Conservation (phyloP, 2,888 invertebrate genomes). For the Heliconius cydno region DNA sequence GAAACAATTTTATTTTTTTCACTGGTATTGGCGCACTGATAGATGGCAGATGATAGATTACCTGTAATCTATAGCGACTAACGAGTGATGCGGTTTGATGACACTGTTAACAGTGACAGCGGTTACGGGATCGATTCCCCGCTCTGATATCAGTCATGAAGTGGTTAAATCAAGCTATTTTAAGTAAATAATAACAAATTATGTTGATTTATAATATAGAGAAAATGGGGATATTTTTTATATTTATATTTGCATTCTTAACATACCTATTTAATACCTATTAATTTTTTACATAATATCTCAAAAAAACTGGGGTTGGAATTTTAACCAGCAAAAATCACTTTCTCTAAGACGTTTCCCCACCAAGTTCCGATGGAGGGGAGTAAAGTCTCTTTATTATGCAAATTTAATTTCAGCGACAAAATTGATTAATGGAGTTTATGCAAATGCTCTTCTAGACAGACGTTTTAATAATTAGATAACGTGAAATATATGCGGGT, state of each 20-base stretch:
- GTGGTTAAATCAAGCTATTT: not conserved
- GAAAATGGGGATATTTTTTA: too few relatives aligned
- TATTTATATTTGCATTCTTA: not conserved
- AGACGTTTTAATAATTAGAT: constrained; percentile 13
- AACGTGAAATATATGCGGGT: constrained; percentile 15
- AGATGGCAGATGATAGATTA: not conserved
- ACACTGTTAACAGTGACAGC: not conserved
- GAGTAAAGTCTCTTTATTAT: not conserved
- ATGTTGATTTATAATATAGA: not conserved
- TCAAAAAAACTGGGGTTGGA: too few relatives aligned
- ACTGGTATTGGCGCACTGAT: not conserved
- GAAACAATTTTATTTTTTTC: not conserved
- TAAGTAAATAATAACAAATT: not conserved
- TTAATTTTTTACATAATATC: too few relatives aligned
- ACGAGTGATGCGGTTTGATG: not conserved
- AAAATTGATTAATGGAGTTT: constrained; percentile 17
- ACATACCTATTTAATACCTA: too few relatives aligned
- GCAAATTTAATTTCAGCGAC: constrained; percentile 10
- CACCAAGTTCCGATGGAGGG: not conserved
- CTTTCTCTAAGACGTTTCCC: not conserved
- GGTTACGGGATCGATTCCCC: constrained; percentile 1
- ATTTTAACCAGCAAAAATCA: too few relatives aligned
- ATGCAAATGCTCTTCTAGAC: constrained; percentile 15
- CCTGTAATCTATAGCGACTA: not conserved
- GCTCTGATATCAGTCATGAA: not conserved